phyloP scores from a whole-genome alignment of 2,113 vertebrate species.

The Lasiurus cinereus region DNA sequence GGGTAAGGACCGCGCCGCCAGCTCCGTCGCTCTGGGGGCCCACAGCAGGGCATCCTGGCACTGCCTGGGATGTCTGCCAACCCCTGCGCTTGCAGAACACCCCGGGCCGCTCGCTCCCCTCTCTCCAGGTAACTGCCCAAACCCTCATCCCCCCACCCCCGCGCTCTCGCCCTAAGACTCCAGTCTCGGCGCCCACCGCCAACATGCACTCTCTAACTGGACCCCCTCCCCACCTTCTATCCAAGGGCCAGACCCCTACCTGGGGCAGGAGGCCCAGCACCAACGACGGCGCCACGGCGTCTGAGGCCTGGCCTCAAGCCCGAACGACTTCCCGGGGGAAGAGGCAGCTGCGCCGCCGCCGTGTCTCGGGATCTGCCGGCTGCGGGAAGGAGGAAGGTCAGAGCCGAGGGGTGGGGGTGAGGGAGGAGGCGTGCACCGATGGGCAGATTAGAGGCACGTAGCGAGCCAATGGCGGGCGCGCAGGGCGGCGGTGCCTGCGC shows the following conservation, averaged over 20 bases:
- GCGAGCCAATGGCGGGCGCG: conserved; percentile 85
- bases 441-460: conserved; percentile 88
- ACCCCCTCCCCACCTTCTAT: background rate
- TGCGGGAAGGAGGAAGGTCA: conserved; percentile 80
- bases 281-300: conserved; percentile 38
- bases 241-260: conserved; percentile 57
- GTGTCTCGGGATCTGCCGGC: conserved; percentile 54
- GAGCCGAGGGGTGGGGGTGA: conserved; percentile 1
- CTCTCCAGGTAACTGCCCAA: background rate
- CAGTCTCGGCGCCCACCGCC: background rate
- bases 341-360: conserved; percentile 38
- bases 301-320: conserved; percentile 56
- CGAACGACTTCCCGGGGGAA: conserved; percentile 54
- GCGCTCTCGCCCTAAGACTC: background rate
- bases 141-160: too few species aligned
- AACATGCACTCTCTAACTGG: background rate
- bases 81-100: background rate
- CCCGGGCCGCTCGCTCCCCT: background rate
- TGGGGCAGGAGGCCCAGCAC: conserved; percentile 62
- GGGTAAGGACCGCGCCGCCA: background rate
- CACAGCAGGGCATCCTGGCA: background rate
- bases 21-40: background rate
- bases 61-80: background rate
- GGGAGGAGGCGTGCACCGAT: conserved; percentile 78
- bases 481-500: conserved; percentile 75